Percentiles rank a stretch among this genome's conserved stretches.
phyloP scores from a whole-genome alignment of 2,888 invertebrate genomes.

The Megaustenia siamemsis region DNA sequence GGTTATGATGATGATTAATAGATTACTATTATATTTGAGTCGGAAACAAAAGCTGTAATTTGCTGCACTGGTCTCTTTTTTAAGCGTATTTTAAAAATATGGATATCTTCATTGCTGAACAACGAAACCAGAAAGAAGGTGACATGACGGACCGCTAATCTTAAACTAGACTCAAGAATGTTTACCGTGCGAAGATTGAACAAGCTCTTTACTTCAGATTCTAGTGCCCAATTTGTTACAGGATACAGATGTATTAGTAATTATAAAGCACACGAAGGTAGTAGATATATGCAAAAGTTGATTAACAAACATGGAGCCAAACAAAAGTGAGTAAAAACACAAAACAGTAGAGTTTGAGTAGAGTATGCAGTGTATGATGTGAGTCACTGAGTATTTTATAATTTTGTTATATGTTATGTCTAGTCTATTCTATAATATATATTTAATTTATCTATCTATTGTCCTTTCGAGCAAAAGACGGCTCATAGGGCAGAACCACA shows the following conservation, averaged over 20 bases:
- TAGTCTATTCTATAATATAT: neutral
- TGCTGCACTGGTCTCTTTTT: too few relatives aligned
- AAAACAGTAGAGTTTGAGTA: constrained; percentile 10
- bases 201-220: neutral
- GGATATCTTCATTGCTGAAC: too few relatives aligned
- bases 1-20: too few relatives aligned
- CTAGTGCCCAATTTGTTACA: neutral
- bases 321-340: neutral
- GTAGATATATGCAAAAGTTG: constrained; percentile 29
- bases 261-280: neutral
- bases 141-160: too few relatives aligned
- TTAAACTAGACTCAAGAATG: too few relatives aligned
- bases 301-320: constrained; percentile 20
- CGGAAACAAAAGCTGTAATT: too few relatives aligned
- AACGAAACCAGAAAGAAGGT: too few relatives aligned
- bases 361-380: neutral
- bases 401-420: neutral
- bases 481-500: too few relatives aligned
- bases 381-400: neutral
- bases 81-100: too few relatives aligned
- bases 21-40: too few relatives aligned
- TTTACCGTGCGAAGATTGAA: neutral
- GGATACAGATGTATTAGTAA: constrained; percentile 8
- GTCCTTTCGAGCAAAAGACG: too few relatives aligned
- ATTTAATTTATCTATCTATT: neutral